Conservation (phyloP, 2,888 invertebrate genomes). For the Zele albiditarsus region DNA sequence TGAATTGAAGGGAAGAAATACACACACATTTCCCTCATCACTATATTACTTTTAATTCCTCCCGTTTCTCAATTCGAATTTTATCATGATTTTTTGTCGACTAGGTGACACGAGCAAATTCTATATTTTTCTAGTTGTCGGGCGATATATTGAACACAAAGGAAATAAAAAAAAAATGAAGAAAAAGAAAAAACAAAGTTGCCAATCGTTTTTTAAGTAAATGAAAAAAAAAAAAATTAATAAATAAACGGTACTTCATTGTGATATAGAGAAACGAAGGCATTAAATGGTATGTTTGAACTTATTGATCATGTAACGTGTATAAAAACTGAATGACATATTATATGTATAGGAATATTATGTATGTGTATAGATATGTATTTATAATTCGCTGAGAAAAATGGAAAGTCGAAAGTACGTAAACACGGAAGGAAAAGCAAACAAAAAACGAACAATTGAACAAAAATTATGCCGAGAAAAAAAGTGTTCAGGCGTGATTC, state of each 20-base stretch:
- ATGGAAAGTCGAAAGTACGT: neutral
- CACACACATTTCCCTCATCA: neutral
- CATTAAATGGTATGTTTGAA: slow-evolving; percentile 50
- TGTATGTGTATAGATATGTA: slow-evolving; percentile 45
- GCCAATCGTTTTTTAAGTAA: slow-evolving; percentile 58
- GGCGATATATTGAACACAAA: slow-evolving; percentile 54
- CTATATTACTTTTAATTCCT: slow-evolving; percentile 17
- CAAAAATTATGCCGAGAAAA: neutral
- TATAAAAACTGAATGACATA: slow-evolving; percentile 37
- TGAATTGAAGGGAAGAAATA: neutral
- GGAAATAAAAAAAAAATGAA: slow-evolving; percentile 4
- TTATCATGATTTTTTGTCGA: slow-evolving; percentile 50
- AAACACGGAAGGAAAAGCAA: neutral
- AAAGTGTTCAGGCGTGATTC: slow-evolving; percentile 15
- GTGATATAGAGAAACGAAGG: slow-evolving; percentile 62
- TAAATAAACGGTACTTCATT: slow-evolving; percentile 59
- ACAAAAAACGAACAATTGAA: neutral
- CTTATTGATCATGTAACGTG: slow-evolving; percentile 52
- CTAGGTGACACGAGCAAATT: slow-evolving; percentile 59
- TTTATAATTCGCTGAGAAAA: slow-evolving; percentile 40
- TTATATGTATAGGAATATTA: slow-evolving; percentile 43
- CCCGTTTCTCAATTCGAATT: slow-evolving; percentile 15
- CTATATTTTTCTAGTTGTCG: slow-evolving; percentile 65
- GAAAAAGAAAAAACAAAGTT: slow-evolving; percentile 51
- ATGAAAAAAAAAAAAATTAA: slow-evolving; percentile 30